Conservation (phyloP, 92 coral and sea anemone genomes). For the Anthopleura xanthogrammica region DNA sequence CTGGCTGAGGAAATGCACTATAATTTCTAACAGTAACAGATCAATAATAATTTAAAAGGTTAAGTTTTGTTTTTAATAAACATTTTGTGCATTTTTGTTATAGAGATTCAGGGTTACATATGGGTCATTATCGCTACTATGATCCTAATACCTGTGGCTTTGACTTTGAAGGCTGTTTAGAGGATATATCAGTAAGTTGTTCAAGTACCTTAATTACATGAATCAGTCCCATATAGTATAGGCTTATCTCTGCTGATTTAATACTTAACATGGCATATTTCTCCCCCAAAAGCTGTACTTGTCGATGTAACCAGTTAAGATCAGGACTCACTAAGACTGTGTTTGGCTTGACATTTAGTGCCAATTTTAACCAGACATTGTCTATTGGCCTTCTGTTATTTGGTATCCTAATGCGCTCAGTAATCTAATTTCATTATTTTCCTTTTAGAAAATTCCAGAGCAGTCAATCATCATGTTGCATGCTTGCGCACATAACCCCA, state of each 20-base stretch:
- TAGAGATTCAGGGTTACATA: constrained; percentile 78
- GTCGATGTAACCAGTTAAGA: too few relatives aligned
- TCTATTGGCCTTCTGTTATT: background rate
- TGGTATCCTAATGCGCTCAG: background rate
- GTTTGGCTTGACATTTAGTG: too few relatives aligned
- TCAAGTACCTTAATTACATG: background rate
- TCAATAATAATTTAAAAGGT: too few relatives aligned
- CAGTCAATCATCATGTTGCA: constrained; percentile 79
- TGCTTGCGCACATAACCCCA: constrained; percentile 98
- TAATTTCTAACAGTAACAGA: too few relatives aligned
- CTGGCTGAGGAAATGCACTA: too few relatives aligned
- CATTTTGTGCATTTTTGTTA: too few relatives aligned
- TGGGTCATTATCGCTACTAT: constrained; percentile 83
- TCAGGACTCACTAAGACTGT: too few relatives aligned
- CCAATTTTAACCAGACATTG: too few relatives aligned
- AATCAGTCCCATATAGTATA: too few relatives aligned
- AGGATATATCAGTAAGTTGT: constrained; percentile 78
- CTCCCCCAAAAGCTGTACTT: too few relatives aligned
- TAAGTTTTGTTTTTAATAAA: too few relatives aligned
- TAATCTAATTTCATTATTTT: background rate
- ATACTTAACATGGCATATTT: background rate
- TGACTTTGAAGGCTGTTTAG: constrained; percentile 89
- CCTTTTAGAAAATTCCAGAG: constrained; percentile 82
- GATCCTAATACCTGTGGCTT: constrained; percentile 96
- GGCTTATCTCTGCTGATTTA: too few relatives aligned